A percentile compares a stretch with the other conserved stretches of the same genome.
Conservation (phyloP, 53 echinoderm and acorn worm species). For the Henricia sp. region DNA sequence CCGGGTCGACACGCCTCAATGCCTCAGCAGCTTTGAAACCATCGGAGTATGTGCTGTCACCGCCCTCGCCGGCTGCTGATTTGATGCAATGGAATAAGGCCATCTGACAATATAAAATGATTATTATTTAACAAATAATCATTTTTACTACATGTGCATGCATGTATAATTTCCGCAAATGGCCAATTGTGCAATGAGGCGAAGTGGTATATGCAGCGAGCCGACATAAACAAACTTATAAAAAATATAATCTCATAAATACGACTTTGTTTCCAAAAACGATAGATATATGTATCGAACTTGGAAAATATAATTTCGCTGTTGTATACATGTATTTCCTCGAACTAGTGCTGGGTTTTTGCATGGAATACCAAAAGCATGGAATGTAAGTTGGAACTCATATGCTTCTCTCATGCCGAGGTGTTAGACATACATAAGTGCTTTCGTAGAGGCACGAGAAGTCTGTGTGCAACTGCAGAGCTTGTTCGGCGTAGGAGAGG, state of each 20-base stretch:
- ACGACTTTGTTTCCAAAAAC: too few relatives aligned
- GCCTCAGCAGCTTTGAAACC: conserved; percentile 43
- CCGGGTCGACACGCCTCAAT: conserved; percentile 19
- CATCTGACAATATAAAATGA: conserved; percentile 14
- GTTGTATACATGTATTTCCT: neutral
- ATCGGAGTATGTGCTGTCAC: conserved; percentile 21
- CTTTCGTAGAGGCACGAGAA: conserved; percentile 19
- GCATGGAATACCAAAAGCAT: neutral
- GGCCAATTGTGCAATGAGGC: too few relatives aligned
- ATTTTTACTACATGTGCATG: too few relatives aligned
- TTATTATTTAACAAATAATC: neutral
- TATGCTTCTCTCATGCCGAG: too few relatives aligned
- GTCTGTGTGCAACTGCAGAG: conserved; percentile 27
- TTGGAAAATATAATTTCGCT: neutral
- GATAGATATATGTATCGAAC: too few relatives aligned
- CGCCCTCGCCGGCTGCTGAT: conserved; percentile 2
- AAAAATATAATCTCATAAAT: too few relatives aligned
- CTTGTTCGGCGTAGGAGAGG: conserved; percentile 25
- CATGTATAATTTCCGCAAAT: too few relatives aligned
- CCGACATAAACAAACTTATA: too few relatives aligned
- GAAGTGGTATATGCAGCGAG: too few relatives aligned
- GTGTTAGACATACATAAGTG: conserved; percentile 14
- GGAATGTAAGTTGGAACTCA: neutral
- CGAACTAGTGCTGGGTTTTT: neutral
- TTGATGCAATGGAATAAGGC: conserved; percentile 50